phyloP scores from a whole-genome alignment of 1,140 invertebrate species.

The Pemphigus obesinymphae region DNA sequence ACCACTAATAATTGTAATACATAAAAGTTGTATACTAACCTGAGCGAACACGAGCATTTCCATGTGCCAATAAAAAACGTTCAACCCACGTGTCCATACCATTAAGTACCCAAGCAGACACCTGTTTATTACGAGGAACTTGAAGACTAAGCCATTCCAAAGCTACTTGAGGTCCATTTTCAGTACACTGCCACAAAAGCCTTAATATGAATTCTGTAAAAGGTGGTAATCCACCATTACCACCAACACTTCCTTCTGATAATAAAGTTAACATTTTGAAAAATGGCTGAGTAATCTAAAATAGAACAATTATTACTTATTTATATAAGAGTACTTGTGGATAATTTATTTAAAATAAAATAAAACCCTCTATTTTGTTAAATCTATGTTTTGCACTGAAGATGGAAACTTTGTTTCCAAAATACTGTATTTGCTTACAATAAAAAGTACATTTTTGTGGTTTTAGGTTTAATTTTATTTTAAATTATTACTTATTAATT shows the following conservation, averaged over 20 bases:
- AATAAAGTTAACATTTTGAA: constrained; percentile 81
- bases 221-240: constrained; percentile 65
- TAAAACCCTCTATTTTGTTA: too few relatives aligned
- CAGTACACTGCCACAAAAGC: constrained; percentile 84
- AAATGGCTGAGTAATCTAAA: constrained; percentile 73
- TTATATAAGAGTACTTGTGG: too few relatives aligned
- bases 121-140: constrained; percentile 80
- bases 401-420: too few relatives aligned
- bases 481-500: too few relatives aligned
- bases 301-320: background rate
- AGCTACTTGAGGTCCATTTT: constrained; percentile 82
- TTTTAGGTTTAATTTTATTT: too few relatives aligned
- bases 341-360: too few relatives aligned
- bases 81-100: constrained; percentile 85
- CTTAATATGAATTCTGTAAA: constrained; percentile 83
- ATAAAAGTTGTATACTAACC: constrained; percentile 53
- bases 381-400: too few relatives aligned
- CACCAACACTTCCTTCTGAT: constrained; percentile 59
- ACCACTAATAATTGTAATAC: too few relatives aligned
- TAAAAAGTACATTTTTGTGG: too few relatives aligned
- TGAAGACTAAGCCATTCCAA: constrained; percentile 85
- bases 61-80: constrained; percentile 78
- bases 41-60: constrained; percentile 77
- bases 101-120: constrained; percentile 81
- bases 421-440: too few relatives aligned